A percentile compares a stretch with the other conserved stretches of the same genome.
phyloP scores from a whole-genome alignment of 92 coral and sea anemone species.

The Umimayanthus kanabou region DNA sequence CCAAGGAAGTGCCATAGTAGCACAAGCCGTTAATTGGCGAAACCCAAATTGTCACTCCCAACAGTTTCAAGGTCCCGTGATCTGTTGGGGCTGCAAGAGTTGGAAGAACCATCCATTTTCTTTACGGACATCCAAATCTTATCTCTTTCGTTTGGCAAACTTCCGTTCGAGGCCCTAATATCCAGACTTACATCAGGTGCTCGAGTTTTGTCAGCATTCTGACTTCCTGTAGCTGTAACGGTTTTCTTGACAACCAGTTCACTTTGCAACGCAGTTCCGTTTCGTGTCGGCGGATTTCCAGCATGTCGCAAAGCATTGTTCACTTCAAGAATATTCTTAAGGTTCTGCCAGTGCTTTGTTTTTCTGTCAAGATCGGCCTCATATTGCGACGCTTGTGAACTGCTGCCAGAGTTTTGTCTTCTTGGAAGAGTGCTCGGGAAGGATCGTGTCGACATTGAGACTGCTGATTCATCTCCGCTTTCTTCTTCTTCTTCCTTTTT shows the following conservation, averaged over 20 bases:
- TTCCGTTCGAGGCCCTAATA: background rate
- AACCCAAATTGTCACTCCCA: background rate
- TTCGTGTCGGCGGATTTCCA: background rate
- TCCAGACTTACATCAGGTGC: background rate
- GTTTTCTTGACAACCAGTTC: background rate
- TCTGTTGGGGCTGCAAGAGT: background rate
- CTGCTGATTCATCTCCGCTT: constrained; percentile 49
- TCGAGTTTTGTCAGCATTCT: background rate
- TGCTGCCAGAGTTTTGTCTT: constrained; percentile 21
- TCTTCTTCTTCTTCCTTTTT: constrained; percentile 52
- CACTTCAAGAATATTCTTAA: background rate
- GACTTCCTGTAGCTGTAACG: background rate
- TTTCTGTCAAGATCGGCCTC: constrained; percentile 5
- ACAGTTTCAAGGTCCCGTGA: background rate
- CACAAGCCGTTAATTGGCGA: background rate
- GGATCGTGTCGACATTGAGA: constrained; percentile 29
- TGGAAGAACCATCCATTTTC: background rate
- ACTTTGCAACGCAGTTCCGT: background rate
- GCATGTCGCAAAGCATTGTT: constrained; percentile 17
- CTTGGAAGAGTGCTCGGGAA: constrained; percentile 26
- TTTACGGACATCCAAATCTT: background rate
- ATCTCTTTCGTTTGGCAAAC: background rate
- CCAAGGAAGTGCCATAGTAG: too few relatives aligned
- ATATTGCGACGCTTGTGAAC: constrained; percentile 15
- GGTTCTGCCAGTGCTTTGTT: constrained; percentile 17